These are phyloP conservation scores for Erpobdella octoculata DNA, from an alignment of 2,888 invertebrate species.

Conservation along the genomic window DNA sequence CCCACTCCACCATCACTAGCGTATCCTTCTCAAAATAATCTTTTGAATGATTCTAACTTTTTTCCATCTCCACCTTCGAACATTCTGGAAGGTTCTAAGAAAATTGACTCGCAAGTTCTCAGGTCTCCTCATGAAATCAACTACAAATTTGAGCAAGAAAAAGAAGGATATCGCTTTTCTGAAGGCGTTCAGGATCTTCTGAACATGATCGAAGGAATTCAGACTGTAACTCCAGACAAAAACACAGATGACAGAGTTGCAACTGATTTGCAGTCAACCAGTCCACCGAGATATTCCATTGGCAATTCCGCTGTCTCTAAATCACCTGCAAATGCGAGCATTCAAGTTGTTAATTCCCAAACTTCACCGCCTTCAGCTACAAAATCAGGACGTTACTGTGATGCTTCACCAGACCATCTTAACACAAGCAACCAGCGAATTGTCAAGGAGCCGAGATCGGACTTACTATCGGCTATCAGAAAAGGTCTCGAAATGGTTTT, in stretches of 20 bases:
- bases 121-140: conserved; percentile 3
- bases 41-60: conserved; percentile 37
- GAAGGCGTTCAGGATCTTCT: conserved; percentile 28
- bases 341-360: too few relatives aligned
- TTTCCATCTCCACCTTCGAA: conserved; percentile 40
- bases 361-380: too few relatives aligned
- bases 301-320: neutral
- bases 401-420: neutral
- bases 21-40: too few relatives aligned
- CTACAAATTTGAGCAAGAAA: neutral
- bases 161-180: conserved; percentile 10
- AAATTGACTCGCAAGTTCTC: too few relatives aligned
- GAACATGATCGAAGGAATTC: neutral
- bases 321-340: too few relatives aligned
- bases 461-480: conserved; percentile 79
- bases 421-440: neutral
- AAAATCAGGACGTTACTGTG: neutral
- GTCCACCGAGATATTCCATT: neutral
- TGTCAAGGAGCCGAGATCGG: conserved; percentile 55
- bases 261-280: too few relatives aligned
- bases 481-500: conserved; percentile 17
- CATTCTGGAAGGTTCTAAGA: neutral
- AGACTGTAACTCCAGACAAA: neutral
- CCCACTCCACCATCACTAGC: too few relatives aligned
- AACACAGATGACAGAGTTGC: too few relatives aligned